Percentiles rank a stretch among this genome's conserved stretches.
Evolutionary conservation across 2,113 vertebrate genomes (phyloP).

Genomic region (Petrocephalus zakoni): DNA sequence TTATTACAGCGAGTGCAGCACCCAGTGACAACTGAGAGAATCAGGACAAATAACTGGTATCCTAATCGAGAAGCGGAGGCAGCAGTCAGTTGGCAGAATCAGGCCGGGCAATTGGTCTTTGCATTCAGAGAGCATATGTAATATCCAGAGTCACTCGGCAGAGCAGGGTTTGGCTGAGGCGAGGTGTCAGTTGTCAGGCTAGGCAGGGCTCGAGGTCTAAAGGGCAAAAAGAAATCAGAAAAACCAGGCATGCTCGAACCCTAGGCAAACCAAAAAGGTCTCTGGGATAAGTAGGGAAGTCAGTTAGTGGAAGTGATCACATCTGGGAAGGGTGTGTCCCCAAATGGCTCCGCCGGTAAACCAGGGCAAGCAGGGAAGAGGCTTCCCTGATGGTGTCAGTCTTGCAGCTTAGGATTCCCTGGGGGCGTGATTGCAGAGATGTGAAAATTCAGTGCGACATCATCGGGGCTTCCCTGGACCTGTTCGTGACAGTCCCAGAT

Average conservation of each 20-base stretch:
- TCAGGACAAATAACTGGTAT: no score
- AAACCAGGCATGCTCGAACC: neutral
- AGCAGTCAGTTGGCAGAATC: no score
- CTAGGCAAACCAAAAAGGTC: no score
- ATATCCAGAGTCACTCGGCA: neutral
- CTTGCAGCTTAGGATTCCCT: neutral
- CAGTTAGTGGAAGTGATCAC: neutral
- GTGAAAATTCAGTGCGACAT: no score
- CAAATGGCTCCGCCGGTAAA: neutral
- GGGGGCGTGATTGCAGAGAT: no score
- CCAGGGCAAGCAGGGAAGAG: neutral
- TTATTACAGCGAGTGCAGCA: no score
- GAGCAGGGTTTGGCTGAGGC: neutral
- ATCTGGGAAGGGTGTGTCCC: neutral
- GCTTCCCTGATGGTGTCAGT: neutral
- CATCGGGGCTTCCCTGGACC: neutral
- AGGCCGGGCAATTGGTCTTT: no score
- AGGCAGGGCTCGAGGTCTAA: neutral
- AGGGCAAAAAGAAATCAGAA: neutral
- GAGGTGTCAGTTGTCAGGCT: neutral
- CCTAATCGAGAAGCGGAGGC: no score
- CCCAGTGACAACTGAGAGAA: no score
- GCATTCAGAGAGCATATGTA: neutral
- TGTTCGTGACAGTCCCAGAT: neutral
- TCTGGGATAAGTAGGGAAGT: neutral